Evolutionary conservation across 2,888 invertebrate genomes (phyloP), one percentile per base, ranked within the genome.

Genomic region (Drosophila kanekoi): DNA sequence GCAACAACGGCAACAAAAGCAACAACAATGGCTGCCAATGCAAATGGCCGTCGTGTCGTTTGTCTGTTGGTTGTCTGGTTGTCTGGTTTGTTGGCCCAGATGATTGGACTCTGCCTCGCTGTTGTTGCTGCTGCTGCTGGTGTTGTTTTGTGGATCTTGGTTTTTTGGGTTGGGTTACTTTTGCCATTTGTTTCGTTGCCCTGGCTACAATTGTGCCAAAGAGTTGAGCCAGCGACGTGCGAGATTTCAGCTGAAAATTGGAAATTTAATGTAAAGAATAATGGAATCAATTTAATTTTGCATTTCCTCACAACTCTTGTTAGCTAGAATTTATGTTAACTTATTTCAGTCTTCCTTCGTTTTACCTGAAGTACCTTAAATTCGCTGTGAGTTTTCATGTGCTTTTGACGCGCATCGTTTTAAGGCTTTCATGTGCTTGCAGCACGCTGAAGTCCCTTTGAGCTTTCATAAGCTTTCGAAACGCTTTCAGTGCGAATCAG

Each of bases 11-110:
- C 32, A 49, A 35, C 35, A 35, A 13, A 11, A 52, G 20, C 32
- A 49, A 33, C 33, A 45, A 41, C 32, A 28, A 48, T 33, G 52
- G 37, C 20, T 33, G 37, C 28, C 49, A 76, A 74, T 71, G 77
- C 74, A 75, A 75, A 75, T 65, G 77, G 37, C 33, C 32, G 57
- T 47, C 53, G 33, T 43, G 28, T 57, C 16, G 28, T 59, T 47
- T 63, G 63, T 35, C 48, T 63, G 48, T 43, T 43, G 40, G n/a
- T 49, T 57, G 54, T 54, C 49, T 49, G 44, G 38, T n/a, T 49
- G 38, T 60, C 57, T 51, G 54, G 37, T 48, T 61, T 61, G 56
- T 69, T 70, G 38, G 56, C 43, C 51, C 37, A 70, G 43, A 56
- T 70, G 61, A 69, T 70, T 70, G 54, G 45, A 45, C 57, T 41